Evolutionary conservation across 2,888 invertebrate genomes (phyloP).

Genomic region (Cantharis rustica): DNA sequence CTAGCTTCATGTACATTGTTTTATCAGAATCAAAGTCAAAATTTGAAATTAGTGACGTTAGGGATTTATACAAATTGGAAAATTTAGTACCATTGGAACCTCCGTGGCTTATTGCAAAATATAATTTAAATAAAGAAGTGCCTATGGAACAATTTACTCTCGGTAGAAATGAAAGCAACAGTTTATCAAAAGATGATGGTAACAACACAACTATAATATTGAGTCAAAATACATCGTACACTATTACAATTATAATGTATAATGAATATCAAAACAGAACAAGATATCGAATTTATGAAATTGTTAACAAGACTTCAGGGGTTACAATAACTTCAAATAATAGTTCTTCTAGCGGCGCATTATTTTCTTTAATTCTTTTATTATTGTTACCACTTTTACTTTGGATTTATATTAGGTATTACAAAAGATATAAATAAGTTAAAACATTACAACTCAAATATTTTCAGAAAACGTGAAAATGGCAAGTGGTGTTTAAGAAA

Average conservation of each 20-base stretch:
- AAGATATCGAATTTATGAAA: background rate
- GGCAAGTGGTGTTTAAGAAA: background rate
- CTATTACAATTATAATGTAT: background rate
- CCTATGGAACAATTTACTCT: background rate
- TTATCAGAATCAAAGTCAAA: background rate
- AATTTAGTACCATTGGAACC: background rate
- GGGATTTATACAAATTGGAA: background rate
- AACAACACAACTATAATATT: background rate
- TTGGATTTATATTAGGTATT: conserved; percentile 15
- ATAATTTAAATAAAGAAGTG: background rate
- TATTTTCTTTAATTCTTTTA: background rate
- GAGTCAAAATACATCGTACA: background rate
- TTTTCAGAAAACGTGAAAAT: conserved; percentile 1
- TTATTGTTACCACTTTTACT: conserved; percentile 7
- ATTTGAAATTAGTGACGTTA: background rate
- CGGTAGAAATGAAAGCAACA: background rate
- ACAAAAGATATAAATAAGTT: background rate
- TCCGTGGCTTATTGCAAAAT: background rate
- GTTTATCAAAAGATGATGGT: background rate
- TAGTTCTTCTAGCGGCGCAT: background rate
- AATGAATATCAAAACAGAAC: background rate
- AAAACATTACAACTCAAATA: background rate
- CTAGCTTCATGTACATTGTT: conserved; percentile 13
- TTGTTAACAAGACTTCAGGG: background rate
- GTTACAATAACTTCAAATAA: background rate